A percentile compares a stretch with the other conserved stretches of the same genome.
Evolutionary conservation across 2,797 vertebrate genomes (phyloP).

Genomic region (Oryzias dopingdopingensis): DNA sequence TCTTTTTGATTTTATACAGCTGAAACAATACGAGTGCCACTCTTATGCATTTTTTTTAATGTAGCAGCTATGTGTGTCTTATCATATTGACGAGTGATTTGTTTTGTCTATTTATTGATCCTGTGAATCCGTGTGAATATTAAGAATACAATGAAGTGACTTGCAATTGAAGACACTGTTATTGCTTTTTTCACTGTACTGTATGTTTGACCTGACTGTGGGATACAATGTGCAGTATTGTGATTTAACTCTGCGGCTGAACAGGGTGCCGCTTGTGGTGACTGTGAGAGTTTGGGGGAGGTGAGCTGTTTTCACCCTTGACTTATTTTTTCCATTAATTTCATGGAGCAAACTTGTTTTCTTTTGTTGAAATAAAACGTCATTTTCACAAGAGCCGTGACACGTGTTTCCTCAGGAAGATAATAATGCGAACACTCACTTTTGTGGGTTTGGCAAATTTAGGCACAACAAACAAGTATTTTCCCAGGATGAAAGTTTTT

Average conservation of each 20-base stretch:
- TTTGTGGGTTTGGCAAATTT: slow-evolving; percentile 43
- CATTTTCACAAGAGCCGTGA: slow-evolving; percentile 73
- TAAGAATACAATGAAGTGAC: slow-evolving; percentile 75
- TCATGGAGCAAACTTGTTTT: slow-evolving; percentile 87
- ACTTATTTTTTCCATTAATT: slow-evolving; percentile 80
- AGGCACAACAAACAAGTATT: slow-evolving; percentile 50
- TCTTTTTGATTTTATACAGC: slow-evolving; percentile 68
- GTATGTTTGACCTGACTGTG: slow-evolving; percentile 41
- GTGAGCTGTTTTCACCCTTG: slow-evolving; percentile 50
- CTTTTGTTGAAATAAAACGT: slow-evolving; percentile 90
- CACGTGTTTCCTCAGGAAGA: slow-evolving; percentile 44
- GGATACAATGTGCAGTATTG: slow-evolving; percentile 64
- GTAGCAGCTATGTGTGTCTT: slow-evolving; percentile 54
- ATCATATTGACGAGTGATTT: slow-evolving; percentile 36
- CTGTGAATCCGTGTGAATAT: slow-evolving; percentile 46
- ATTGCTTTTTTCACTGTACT: slow-evolving; percentile 66
- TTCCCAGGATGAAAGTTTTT: slow-evolving; percentile 62
- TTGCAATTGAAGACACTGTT: slow-evolving; percentile 48
- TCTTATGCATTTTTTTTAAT: slow-evolving; percentile 35
- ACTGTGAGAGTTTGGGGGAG: slow-evolving; percentile 38
- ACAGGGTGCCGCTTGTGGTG: slow-evolving; percentile 60
- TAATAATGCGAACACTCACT: slow-evolving; percentile 39
- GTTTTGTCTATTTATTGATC: slow-evolving; percentile 60
- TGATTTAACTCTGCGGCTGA: slow-evolving; percentile 82
- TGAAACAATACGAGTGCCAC: slow-evolving; percentile 69